Conservation (phyloP, 1,140 invertebrate species). For the Caenorhabditis latens region DNA sequence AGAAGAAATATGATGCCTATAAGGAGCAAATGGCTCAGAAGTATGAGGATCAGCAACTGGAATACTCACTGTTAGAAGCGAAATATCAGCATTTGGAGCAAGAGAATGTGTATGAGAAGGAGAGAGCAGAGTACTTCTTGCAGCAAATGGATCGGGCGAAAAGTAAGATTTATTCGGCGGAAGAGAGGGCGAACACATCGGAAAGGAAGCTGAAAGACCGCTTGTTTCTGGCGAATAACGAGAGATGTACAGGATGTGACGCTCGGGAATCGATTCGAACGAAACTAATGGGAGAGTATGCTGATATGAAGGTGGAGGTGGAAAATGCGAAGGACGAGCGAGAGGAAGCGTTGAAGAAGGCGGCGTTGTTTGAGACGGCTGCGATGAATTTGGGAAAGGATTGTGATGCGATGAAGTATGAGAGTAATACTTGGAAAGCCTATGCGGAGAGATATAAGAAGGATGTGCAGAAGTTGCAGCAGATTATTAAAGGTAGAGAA, state of each 20-base stretch:
- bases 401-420: conserved; percentile 4
- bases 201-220: background rate
- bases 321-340: background rate
- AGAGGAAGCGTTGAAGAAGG: background rate
- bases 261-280: background rate
- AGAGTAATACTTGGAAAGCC: conserved; percentile 5
- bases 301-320: background rate
- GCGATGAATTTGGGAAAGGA: conserved; percentile 6
- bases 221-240: background rate
- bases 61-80: background rate
- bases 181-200: background rate
- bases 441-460: background rate
- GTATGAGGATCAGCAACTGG: background rate
- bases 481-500: background rate
- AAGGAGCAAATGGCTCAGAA: background rate
- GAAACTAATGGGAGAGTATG: background rate
- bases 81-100: conserved; percentile 11
- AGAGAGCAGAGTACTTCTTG: background rate
- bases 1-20: background rate
- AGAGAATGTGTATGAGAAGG: background rate
- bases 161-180: background rate
- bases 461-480: background rate
- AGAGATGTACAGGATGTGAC: background rate
- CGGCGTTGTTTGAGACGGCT: background rate
- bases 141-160: background rate